These are phyloP conservation scores for Tichodroma muraria DNA, from an alignment of 2,113 vertebrate species.

Conservation along the genomic window DNA sequence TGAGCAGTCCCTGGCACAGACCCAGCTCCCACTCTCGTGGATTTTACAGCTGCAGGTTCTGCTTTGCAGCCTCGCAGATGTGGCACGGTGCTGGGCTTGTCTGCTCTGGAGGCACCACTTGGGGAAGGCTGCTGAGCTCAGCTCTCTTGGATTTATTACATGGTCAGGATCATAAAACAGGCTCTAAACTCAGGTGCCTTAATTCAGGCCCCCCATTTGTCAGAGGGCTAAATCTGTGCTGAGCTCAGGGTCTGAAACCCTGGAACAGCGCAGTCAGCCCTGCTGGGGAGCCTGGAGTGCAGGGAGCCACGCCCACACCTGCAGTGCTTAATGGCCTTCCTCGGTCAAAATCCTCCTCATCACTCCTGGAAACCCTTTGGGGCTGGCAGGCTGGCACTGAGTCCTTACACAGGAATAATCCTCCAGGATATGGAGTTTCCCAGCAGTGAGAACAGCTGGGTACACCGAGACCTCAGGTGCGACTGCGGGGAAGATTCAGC, in stretches of 20 bases:
- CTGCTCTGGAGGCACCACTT: background rate
- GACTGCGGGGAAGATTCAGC: rapidly evolving
- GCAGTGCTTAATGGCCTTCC: background rate
- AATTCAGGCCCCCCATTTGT: background rate
- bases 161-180: background rate
- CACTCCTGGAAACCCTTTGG: background rate
- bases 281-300: background rate
- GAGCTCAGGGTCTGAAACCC: background rate
- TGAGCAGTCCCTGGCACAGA: background rate
- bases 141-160: background rate
- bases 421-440: background rate
- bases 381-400: background rate
- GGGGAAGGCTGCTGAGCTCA: conserved; percentile 27
- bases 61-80: background rate
- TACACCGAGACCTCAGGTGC: background rate
- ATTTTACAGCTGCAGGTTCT: background rate
- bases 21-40: background rate
- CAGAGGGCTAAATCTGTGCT: background rate
- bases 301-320: background rate
- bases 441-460: background rate
- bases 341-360: background rate
- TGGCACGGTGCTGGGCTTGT: background rate
- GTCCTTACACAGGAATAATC: background rate
- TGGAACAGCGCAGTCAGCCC: background rate
- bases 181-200: background rate